A percentile compares a stretch with the other conserved stretches of the same genome.
These are phyloP conservation scores for Blera fallax DNA, from an alignment of 2,888 invertebrate genomes.

Conservation along the genomic window DNA sequence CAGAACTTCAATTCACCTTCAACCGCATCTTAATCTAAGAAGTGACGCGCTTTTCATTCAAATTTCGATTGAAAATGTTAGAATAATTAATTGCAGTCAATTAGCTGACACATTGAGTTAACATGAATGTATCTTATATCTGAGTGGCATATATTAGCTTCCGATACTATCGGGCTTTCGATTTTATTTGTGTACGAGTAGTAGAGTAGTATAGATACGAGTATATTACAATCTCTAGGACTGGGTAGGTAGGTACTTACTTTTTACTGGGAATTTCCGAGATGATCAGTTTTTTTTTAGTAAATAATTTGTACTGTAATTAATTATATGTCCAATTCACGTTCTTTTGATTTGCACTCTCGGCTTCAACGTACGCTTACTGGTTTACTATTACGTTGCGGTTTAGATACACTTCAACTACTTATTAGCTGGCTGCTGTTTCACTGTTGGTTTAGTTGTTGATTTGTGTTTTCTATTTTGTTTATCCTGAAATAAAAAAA, in stretches of 20 bases:
- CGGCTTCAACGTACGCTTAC: background rate
- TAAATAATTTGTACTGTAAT: slow-evolving; percentile 23
- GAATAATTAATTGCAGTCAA: background rate
- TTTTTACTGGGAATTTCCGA: slow-evolving; percentile 43
- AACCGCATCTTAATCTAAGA: background rate
- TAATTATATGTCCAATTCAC: background rate
- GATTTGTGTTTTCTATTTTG: background rate
- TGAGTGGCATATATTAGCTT: background rate
- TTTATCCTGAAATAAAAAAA: slow-evolving; percentile 34
- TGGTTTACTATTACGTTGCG: background rate
- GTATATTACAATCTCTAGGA: too few species aligned
- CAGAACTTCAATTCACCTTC: background rate
- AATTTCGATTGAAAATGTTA: background rate
- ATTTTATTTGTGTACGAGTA: background rate
- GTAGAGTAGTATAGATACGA: background rate
- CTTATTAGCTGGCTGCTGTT: background rate
- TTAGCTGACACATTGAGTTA: slow-evolving; percentile 9
- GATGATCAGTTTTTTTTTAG: slow-evolving; percentile 22
- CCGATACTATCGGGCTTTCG: background rate
- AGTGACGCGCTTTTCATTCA: background rate
- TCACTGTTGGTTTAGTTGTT: slow-evolving; percentile 1
- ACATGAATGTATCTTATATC: background rate
- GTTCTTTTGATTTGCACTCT: background rate
- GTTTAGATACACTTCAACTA: background rate
- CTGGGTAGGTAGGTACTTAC: slow-evolving; percentile 20